Percentiles rank a stretch among this genome's conserved stretches.
These are phyloP conservation scores for Drosophila paranaensis DNA, from an alignment of 2,888 invertebrate species.

Conservation along the genomic window DNA sequence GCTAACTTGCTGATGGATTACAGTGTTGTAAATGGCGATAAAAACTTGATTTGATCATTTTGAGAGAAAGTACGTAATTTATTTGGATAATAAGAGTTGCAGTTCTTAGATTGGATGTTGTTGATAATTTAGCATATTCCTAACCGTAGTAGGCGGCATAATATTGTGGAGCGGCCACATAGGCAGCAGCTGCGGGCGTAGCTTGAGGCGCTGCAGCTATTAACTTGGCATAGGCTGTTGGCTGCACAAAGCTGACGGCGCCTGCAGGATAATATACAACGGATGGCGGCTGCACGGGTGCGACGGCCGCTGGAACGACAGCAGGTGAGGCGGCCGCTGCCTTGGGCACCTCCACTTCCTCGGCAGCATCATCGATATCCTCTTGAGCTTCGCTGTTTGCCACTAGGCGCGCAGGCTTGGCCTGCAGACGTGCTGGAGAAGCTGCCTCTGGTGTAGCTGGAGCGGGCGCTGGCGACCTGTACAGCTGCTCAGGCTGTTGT, in stretches of 20 bases:
- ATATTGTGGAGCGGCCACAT: constrained; percentile 56
- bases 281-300: constrained; percentile 43
- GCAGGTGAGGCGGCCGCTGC: constrained; percentile 27
- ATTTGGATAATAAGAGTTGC: constrained; percentile 15
- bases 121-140: neutral
- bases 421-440: constrained; percentile 54
- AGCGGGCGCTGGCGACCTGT: neutral
- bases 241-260: constrained; percentile 76
- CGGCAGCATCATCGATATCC: constrained; percentile 72
- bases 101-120: neutral
- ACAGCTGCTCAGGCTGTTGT: neutral
- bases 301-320: constrained; percentile 12
- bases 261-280: constrained; percentile 75
- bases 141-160: constrained; percentile 65
- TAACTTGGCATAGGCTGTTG: constrained; percentile 56
- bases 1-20: neutral
- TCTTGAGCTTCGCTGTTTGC: constrained; percentile 71
- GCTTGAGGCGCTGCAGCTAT: constrained; percentile 50
- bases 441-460: constrained; percentile 24
- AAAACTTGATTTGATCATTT: neutral
- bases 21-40: constrained; percentile 9
- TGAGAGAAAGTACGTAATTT: constrained; percentile 18
- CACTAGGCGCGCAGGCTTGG: constrained; percentile 61
- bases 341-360: constrained; percentile 57
- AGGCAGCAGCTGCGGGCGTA: constrained; percentile 38